These are phyloP conservation scores for Elysia chlorotica DNA, from an alignment of 1,140 invertebrate species.

Conservation along the genomic window DNA sequence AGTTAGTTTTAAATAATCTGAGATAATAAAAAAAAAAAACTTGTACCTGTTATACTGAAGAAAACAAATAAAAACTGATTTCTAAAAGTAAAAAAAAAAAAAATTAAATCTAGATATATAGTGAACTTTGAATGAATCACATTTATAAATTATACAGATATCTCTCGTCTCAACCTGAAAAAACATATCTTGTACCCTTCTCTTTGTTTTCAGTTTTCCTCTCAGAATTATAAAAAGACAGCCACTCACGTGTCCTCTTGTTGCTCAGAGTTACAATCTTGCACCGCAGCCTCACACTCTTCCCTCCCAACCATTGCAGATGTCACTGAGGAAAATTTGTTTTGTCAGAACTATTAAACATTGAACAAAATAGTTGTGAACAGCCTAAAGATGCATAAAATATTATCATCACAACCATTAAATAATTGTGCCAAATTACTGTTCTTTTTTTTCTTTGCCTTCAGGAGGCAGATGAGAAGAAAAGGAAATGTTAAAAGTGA, in stretches of 20 bases:
- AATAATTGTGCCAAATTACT: not conserved
- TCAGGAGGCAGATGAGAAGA: not conserved
- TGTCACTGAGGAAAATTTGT: conserved; percentile 38
- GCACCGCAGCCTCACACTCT: conserved; percentile 74
- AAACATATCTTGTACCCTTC: too few species aligned
- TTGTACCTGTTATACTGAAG: not conserved
- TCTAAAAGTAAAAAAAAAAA: not conserved
- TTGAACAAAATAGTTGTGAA: not conserved
- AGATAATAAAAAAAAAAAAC: not conserved
- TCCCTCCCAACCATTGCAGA: conserved; percentile 73
- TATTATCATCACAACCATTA: too few species aligned
- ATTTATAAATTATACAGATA: too few species aligned
- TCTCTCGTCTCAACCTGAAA: too few species aligned
- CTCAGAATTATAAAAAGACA: conserved; percentile 23
- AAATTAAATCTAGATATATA: too few species aligned
- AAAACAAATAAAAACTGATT: not conserved
- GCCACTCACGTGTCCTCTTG: conserved; percentile 73
- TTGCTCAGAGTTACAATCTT: conserved; percentile 72
- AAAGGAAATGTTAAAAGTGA: too few species aligned
- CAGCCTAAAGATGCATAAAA: not conserved
- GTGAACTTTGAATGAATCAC: too few species aligned
- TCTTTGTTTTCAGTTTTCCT: too few species aligned
- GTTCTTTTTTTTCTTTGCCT: not conserved
- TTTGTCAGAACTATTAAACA: not conserved
- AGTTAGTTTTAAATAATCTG: too few species aligned